Percentiles rank a stretch among this genome's conserved stretches.
Evolutionary conservation across 2,113 vertebrate species (phyloP).

Genomic region (Stigmatopora nigra): DNA sequence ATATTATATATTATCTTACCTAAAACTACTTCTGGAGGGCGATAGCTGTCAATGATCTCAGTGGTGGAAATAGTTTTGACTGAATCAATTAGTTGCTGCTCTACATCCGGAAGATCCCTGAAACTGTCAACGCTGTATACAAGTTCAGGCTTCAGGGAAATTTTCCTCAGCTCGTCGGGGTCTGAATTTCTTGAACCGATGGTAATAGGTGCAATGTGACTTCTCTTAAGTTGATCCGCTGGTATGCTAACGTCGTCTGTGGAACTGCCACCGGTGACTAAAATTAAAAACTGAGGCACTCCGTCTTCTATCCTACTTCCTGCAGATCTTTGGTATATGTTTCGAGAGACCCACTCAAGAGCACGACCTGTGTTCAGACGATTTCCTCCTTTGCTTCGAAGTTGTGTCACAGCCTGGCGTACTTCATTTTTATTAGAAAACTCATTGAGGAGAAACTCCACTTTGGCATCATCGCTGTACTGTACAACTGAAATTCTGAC

Average conservation of each 20-base stretch:
- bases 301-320: conserved; percentile 91
- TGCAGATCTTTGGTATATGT: conserved; percentile 81
- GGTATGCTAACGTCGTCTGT: conserved; percentile 76
- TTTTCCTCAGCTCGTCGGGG: conserved; percentile 72
- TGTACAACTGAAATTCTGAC: conserved; percentile 85
- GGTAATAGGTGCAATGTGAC: conserved; percentile 75
- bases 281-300: conserved; percentile 86
- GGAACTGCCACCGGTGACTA: conserved; percentile 79
- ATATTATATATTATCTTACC: conserved; percentile 59
- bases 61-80: conserved; percentile 70
- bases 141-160: conserved; percentile 80
- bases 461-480: conserved; percentile 79
- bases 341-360: conserved; percentile 79
- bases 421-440: conserved; percentile 82
- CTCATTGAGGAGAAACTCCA: conserved; percentile 82
- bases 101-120: conserved; percentile 73
- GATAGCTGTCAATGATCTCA: conserved; percentile 40
- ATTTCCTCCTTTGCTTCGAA: conserved; percentile 76
- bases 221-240: conserved; percentile 75
- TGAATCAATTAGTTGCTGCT: conserved; percentile 74
- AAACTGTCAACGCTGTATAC: conserved; percentile 76
- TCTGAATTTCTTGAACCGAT: conserved; percentile 74
- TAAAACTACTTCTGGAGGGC: neutral
- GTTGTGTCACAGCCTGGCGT: conserved; percentile 63
- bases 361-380: conserved; percentile 78